These are phyloP conservation scores for Phenacoccus solenopsis DNA, from an alignment of 1,140 invertebrate genomes.

Conservation along the genomic window DNA sequence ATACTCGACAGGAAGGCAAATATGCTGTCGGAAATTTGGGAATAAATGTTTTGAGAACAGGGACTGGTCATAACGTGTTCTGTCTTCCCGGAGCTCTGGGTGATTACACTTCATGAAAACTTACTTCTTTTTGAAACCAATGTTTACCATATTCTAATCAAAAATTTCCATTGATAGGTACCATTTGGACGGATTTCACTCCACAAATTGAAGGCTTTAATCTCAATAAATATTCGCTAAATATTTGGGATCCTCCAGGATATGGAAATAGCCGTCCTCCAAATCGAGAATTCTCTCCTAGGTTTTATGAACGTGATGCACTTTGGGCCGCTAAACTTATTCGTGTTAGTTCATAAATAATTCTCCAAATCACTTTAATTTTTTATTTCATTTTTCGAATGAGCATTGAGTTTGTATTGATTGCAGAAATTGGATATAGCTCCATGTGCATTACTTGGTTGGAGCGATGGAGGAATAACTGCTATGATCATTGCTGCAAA, in stretches of 20 bases:
- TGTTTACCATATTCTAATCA: too few species aligned
- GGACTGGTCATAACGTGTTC: background rate
- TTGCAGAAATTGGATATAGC: slow-evolving; percentile 44
- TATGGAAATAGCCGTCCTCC: slow-evolving; percentile 75
- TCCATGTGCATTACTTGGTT: slow-evolving; percentile 68
- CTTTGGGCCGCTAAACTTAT: slow-evolving; percentile 52
- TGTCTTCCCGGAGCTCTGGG: background rate
- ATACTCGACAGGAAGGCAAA: background rate
- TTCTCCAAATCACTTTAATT: background rate
- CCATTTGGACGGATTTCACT: slow-evolving; percentile 66
- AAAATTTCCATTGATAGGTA: slow-evolving; percentile 38
- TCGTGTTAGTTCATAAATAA: slow-evolving; percentile 38
- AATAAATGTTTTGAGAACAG: background rate
- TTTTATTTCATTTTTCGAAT: background rate
- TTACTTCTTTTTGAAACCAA: background rate
- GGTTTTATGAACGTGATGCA: slow-evolving; percentile 67
- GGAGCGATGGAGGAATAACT: slow-evolving; percentile 79
- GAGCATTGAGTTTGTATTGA: background rate
- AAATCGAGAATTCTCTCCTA: slow-evolving; percentile 47
- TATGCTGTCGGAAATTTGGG: background rate
- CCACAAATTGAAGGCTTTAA: slow-evolving; percentile 61
- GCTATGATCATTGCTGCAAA: slow-evolving; percentile 58
- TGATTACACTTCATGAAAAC: background rate
- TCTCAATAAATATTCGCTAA: slow-evolving; percentile 52
- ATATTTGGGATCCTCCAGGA: slow-evolving; percentile 80